Percentiles rank a stretch among this genome's conserved stretches.
These are phyloP conservation scores for Cephalopterus ornatus DNA, from an alignment of 2,113 vertebrate genomes.

Conservation along the genomic window DNA sequence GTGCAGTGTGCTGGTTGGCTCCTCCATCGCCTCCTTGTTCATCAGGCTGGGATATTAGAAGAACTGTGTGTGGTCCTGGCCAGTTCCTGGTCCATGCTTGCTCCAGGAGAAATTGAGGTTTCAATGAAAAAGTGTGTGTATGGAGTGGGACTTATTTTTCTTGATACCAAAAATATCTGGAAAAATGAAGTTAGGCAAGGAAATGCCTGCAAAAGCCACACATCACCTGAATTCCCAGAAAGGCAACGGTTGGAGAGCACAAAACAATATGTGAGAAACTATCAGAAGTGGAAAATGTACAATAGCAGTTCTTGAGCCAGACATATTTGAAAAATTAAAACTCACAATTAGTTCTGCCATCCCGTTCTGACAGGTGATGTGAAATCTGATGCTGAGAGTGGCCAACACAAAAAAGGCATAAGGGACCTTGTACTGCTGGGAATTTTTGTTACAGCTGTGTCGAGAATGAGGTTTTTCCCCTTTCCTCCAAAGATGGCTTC, in stretches of 20 bases:
- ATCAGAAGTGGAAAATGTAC: not conserved
- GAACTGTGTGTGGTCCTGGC: slow-evolving; percentile 56
- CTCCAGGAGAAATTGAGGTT: slow-evolving; percentile 47
- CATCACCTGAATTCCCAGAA: slow-evolving; percentile 33
- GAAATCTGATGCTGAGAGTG: not conserved
- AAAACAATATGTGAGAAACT: not conserved
- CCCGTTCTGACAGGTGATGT: not conserved
- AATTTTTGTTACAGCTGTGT: not conserved
- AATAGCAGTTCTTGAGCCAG: not conserved
- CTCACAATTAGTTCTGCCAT: not conserved
- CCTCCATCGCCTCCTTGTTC: not conserved
- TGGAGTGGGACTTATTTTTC: slow-evolving; percentile 25
- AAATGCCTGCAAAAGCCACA: slow-evolving; percentile 27
- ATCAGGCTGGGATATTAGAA: not conserved
- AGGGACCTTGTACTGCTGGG: not conserved
- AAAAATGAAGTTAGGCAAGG: not conserved
- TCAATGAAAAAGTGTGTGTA: slow-evolving; percentile 9
- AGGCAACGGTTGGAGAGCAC: not conserved
- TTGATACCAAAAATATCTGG: slow-evolving; percentile 36
- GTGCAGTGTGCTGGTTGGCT: not conserved
- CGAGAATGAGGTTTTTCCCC: not conserved
- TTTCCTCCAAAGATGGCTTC: not conserved
- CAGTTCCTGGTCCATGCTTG: not conserved
- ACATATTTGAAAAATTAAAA: not conserved
- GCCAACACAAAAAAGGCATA: not conserved